Conservation (phyloP, 1,140 invertebrate species). For the Drosophila tropicalis region DNA sequence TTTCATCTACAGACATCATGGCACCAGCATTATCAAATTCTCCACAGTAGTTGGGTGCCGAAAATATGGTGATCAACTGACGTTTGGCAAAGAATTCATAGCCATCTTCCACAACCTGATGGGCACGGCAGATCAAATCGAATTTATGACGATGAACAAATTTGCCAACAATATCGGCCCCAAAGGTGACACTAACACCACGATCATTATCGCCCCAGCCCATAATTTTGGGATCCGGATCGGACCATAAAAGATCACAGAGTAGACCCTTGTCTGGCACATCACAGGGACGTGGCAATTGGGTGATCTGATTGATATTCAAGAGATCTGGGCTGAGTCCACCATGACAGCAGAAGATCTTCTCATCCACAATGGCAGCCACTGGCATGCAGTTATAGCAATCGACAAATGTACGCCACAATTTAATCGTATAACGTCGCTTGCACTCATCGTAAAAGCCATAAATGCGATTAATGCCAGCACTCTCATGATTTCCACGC, state of each 20-base stretch:
- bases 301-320: constrained; percentile 93
- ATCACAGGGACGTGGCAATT: constrained; percentile 94
- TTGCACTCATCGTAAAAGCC: constrained; percentile 97
- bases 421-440: constrained; percentile 96
- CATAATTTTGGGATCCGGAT: constrained; percentile 94
- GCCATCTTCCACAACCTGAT: constrained; percentile 98
- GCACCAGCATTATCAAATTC: constrained; percentile 99
- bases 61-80: constrained; percentile 97
- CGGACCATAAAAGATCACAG: constrained; percentile 98
- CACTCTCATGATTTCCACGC: constrained; percentile 85
- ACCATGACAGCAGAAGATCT: constrained; percentile 98
- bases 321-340: constrained; percentile 93
- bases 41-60: constrained; percentile 86
- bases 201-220: constrained; percentile 98
- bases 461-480: constrained; percentile 94
- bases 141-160: constrained; percentile 97
- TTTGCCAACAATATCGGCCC: constrained; percentile 95
- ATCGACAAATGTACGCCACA: constrained; percentile 97
- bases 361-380: constrained; percentile 97
- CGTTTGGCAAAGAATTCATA: constrained; percentile 99
- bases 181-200: constrained; percentile 97
- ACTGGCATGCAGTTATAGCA: constrained; percentile 88
- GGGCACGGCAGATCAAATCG: constrained; percentile 97
- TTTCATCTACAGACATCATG: constrained; percentile 99
- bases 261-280: constrained; percentile 95